A percentile compares a stretch with the other conserved stretches of the same genome.
phyloP scores from a whole-genome alignment of 2,888 invertebrate species.

The Drosophila dives region DNA sequence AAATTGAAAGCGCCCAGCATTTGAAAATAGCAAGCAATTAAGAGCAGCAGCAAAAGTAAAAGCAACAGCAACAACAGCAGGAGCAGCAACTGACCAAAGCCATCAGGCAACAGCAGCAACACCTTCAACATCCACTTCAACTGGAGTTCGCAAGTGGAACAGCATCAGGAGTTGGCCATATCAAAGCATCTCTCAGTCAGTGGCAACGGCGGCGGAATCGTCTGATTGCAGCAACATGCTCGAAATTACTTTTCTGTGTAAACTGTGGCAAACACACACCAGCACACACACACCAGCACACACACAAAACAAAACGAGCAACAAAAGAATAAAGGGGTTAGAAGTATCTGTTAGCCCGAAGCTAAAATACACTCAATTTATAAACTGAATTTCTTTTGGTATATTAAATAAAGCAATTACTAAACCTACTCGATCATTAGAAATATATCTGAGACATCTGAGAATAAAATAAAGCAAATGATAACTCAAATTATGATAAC shows the following conservation, averaged over 20 bases:
- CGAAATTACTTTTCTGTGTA: conserved; percentile 81
- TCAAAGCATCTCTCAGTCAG: conserved; percentile 71
- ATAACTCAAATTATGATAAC: neutral
- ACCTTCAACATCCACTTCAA: conserved; percentile 50
- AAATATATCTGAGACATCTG: neutral
- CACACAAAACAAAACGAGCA: conserved; percentile 40
- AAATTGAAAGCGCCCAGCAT: conserved; percentile 79
- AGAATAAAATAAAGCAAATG: neutral
- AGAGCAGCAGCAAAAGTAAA: conserved; percentile 48
- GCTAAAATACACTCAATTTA: conserved; percentile 35
- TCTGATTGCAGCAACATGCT: conserved; percentile 79
- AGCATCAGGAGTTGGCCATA: conserved; percentile 59
- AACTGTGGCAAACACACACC: conserved; percentile 63
- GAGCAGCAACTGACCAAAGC: conserved; percentile 23
- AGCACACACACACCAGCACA: conserved; percentile 19
- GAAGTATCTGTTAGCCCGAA: conserved; percentile 28
- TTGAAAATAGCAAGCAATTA: conserved; percentile 80
- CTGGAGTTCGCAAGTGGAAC: conserved; percentile 27
- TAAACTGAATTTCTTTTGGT: neutral
- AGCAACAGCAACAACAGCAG: neutral
- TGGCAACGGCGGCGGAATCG: conserved; percentile 63
- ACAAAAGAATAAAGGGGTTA: conserved; percentile 40
- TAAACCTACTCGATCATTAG: neutral
- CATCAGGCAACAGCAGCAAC: conserved; percentile 47
- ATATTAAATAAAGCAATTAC: neutral